Base-by-base conservation (phyloP, 2,113 vertebrate genomes). In the Choloepus hoffmanni region DNA sequence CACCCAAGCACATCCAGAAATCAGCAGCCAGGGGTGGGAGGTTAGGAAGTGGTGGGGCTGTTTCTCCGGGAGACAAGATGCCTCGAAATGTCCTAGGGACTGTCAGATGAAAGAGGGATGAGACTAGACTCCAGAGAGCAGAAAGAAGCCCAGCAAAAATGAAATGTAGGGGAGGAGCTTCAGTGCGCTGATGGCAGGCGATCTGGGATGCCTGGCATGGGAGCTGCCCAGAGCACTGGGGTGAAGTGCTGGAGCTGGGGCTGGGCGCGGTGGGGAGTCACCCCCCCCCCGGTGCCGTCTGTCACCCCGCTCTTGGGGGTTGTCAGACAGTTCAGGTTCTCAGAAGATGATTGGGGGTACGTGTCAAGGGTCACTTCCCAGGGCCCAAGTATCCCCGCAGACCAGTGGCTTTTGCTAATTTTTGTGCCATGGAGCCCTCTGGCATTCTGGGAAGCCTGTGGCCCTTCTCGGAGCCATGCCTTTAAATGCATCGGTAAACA, bases 401-500 rank as follows among this genome's bases (percentile, higher is more conserved):
- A 92, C 33, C 88, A 85, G 62, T 7, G 58, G 48, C 45, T 83
- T 18, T 76, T 58, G 36, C 40, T 36, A 15, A 13, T 60, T 76
- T 83, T 43, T 73, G 18, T 87, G 63, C 63, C 11, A 11, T n/a
- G 12, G 11, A 12, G 60, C 55, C 30, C 72, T 90, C 58, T 67
- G 36, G 92, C 33, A 50, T 33, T 55, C 26, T 92, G 14, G 10
- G 36, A 72, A 53, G 13, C 60, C 62, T 60, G 0, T 62, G 40
- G 24, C 18, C 45, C 28, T 65, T 94, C 16, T 48, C 74, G 82
- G 53, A 87, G 36, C 89, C 15, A 16, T 84, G 50, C 50, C 88
- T 89, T 88, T 5, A 93, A 78, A 76, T 13, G 13, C 68, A 15
- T 19, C 82, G 53, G 62, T 89, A 53, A 95, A 55, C 50, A 95